Evolutionary conservation across 2,113 vertebrate genomes (phyloP).

Genomic region (Chaetodon auriga): DNA sequence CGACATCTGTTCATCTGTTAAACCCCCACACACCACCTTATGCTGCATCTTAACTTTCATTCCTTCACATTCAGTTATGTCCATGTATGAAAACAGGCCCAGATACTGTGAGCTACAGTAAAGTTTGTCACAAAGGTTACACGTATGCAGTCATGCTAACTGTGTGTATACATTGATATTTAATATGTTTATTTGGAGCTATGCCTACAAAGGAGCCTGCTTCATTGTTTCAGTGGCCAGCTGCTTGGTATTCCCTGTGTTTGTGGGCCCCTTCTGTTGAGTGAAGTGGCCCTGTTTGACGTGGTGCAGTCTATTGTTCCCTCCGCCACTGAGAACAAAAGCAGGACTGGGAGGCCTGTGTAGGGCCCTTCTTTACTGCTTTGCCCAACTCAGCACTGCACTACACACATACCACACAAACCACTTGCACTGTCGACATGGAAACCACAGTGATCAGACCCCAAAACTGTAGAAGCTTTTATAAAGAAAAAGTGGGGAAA

Average conservation of each 20-base stretch:
- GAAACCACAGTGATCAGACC: slow-evolving; percentile 73
- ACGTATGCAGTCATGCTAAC: neutral
- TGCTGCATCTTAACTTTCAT: slow-evolving; percentile 60
- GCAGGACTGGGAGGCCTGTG: slow-evolving; percentile 83
- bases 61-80: slow-evolving; percentile 50
- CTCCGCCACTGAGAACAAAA: slow-evolving; percentile 83
- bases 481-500: slow-evolving; percentile 45
- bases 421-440: slow-evolving; percentile 69
- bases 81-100: slow-evolving; percentile 27
- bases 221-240: slow-evolving; percentile 83
- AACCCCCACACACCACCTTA: slow-evolving; percentile 63
- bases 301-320: slow-evolving; percentile 84
- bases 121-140: neutral
- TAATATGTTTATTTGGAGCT: slow-evolving; percentile 61
- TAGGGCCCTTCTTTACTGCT: slow-evolving; percentile 77
- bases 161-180: slow-evolving; percentile 45
- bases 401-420: slow-evolving; percentile 68
- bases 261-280: slow-evolving; percentile 82
- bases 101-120: neutral
- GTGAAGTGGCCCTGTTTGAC: slow-evolving; percentile 85
- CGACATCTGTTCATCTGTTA: slow-evolving; percentile 82
- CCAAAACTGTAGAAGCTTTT: slow-evolving; percentile 60
- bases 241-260: slow-evolving; percentile 86
- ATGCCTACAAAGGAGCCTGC: slow-evolving; percentile 58
- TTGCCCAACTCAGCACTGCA: slow-evolving; percentile 72